Base-by-base conservation (phyloP, 2,113 vertebrate species). In the Eptatretus burgeri region DNA sequence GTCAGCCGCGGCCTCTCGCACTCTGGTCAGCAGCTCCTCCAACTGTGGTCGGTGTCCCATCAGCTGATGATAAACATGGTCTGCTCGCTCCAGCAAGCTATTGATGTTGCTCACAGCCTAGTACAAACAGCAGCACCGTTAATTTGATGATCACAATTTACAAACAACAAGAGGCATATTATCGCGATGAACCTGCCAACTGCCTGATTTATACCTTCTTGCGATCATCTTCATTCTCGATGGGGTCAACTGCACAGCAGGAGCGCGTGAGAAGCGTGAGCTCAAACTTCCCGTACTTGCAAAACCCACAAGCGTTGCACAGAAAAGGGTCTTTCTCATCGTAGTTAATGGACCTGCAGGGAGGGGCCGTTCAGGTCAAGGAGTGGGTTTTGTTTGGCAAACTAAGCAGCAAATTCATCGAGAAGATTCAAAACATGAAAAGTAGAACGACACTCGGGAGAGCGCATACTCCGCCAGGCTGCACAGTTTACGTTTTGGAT, bases 61-160 rank as follows among this genome's bases (percentile, higher is more conserved):
- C 16, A 98, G 80, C 74, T 96, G 91, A 66, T 98, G 91, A 64
- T 98, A 98, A 2, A 98, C 91, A 13, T 89, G 75, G 71, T 98
- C 91, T 11, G 91, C 91, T 74, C 95, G 95, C 74, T 98, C 91
- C 74, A 98, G 73, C 56, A 98, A 76, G 0, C 84, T 86, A 69
- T 98, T 96, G 68, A 98, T 98, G 71, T 96, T 98, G 52, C 87
- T 96, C 63, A 98, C 91, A 2, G 91, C 91, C 91, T 98, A 64
- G 2, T 51, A 1, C 16, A 60, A 16, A 10, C 53, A 11, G 5
- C 27, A 41, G 27, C 27, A 41, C 27, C 3, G 27, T 41, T 41
- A 41, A 41, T 7, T 41, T 7, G 27, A 7, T 41, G 27, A 41
- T 41, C 27, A 41, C 27, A 41, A 41, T 41, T 41, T 41, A 41